Percentiles rank a stretch among this genome's conserved stretches.
Evolutionary conservation across 2,888 invertebrate species (phyloP).

Genomic region (Apomyelois bistriatella): DNA sequence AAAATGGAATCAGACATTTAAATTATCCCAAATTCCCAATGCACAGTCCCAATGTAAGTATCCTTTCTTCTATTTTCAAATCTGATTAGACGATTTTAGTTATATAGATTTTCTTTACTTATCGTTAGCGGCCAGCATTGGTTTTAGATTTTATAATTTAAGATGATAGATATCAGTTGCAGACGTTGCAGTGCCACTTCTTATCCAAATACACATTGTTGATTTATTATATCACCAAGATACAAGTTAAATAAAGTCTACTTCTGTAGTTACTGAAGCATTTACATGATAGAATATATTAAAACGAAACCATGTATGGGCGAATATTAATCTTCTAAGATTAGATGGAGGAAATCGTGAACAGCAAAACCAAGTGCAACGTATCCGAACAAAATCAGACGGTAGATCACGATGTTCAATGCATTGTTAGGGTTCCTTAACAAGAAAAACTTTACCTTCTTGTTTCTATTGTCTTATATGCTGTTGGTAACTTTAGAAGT

Average conservation of each 20-base stretch:
- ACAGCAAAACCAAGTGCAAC: slow-evolving; percentile 13
- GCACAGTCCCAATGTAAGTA: no score
- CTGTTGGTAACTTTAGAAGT: not conserved
- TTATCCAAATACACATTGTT: no score
- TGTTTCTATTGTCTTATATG: not conserved
- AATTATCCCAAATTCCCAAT: not conserved
- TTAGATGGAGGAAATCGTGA: not conserved
- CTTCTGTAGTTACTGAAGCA: not conserved
- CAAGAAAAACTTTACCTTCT: not conserved
- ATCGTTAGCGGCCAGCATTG: no score
- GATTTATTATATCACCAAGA: no score
- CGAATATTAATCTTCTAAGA: not conserved
- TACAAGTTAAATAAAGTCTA: no score
- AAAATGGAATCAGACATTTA: not conserved
- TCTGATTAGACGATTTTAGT: no score
- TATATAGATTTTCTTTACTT: no score
- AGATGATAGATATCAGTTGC: no score
- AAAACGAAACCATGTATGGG: slow-evolving; percentile 6
- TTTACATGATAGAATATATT: slow-evolving; percentile 3
- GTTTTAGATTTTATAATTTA: no score
- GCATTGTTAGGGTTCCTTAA: slow-evolving; percentile 5
- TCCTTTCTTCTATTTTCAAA: no score
- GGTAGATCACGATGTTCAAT: slow-evolving; percentile 50
- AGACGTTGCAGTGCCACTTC: no score
- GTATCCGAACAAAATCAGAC: slow-evolving; percentile 36